phyloP scores from a whole-genome alignment of 2,888 invertebrate species.

The Amblyteles armatorius region DNA sequence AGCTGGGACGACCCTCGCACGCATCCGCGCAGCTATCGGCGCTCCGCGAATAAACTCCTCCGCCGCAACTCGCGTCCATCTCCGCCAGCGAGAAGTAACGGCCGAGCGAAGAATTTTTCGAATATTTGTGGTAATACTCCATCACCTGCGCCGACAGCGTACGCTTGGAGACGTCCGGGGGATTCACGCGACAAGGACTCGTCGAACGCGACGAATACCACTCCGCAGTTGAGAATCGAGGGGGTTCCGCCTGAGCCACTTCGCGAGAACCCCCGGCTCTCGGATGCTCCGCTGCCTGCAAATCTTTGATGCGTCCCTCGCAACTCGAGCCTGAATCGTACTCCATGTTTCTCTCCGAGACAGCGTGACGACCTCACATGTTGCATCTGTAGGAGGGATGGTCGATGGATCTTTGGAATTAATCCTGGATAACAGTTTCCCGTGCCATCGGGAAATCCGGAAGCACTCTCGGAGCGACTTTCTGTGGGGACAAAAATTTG shows the following conservation, averaged over 20 bases:
- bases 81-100: slow-evolving; percentile 87
- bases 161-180: slow-evolving; percentile 66
- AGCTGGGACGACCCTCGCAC: slow-evolving; percentile 70
- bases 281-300: slow-evolving; percentile 69
- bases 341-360: slow-evolving; percentile 74
- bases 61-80: slow-evolving; percentile 70
- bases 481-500: slow-evolving; percentile 1
- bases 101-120: slow-evolving; percentile 88
- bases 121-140: slow-evolving; percentile 90
- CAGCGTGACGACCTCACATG: slow-evolving; percentile 16
- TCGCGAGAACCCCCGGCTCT: background rate
- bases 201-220: slow-evolving; percentile 48
- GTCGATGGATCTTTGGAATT: background rate
- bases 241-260: slow-evolving; percentile 21
- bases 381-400: background rate
- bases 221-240: slow-evolving; percentile 18
- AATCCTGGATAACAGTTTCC: background rate
- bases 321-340: slow-evolving; percentile 80
- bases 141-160: slow-evolving; percentile 83
- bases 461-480: background rate
- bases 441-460: background rate
- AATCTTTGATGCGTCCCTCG: slow-evolving; percentile 75
- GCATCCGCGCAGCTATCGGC: slow-evolving; percentile 74
- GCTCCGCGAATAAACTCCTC: slow-evolving; percentile 75
- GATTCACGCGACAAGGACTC: background rate